Conservation (phyloP, 1,140 invertebrate species). For the Ptiloglossa arizonensis region DNA sequence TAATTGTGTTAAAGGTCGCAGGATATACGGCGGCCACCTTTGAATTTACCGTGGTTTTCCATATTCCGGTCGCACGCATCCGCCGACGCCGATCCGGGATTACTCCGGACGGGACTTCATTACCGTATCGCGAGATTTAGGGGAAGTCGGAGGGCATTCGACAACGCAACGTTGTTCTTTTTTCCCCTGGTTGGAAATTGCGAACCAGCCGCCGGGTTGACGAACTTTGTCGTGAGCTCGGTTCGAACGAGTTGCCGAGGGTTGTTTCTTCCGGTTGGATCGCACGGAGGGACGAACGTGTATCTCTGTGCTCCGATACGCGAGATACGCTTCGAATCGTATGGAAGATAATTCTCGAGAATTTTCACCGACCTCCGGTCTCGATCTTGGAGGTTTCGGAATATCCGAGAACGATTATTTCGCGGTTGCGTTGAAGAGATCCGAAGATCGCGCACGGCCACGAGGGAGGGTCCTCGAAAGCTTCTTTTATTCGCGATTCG, state of each 20-base stretch:
- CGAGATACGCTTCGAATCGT: too few species aligned
- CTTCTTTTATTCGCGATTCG: too few species aligned
- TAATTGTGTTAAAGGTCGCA: slow-evolving; percentile 63
- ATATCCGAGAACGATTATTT: too few species aligned
- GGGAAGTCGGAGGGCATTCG: neutral
- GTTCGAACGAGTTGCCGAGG: neutral
- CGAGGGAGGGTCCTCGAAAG: too few species aligned
- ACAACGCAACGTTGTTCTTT: neutral
- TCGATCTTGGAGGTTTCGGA: too few species aligned
- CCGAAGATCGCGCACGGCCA: too few species aligned
- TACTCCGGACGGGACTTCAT: neutral
- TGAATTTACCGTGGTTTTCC: slow-evolving; percentile 40
- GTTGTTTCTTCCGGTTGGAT: neutral
- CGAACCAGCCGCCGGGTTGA: neutral
- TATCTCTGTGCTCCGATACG: too few species aligned
- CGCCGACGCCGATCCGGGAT: neutral
- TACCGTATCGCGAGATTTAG: slow-evolving; percentile 7
- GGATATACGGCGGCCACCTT: neutral
- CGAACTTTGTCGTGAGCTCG: neutral
- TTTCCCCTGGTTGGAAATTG: too few species aligned
- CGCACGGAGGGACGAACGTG: too few species aligned
- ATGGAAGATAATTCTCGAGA: too few species aligned
- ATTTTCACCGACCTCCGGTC: too few species aligned
- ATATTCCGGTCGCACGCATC: neutral
- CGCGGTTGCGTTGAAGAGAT: too few species aligned